Conservation (phyloP, 2,113 vertebrate species). For the Gasterosteus nipponicus region DNA sequence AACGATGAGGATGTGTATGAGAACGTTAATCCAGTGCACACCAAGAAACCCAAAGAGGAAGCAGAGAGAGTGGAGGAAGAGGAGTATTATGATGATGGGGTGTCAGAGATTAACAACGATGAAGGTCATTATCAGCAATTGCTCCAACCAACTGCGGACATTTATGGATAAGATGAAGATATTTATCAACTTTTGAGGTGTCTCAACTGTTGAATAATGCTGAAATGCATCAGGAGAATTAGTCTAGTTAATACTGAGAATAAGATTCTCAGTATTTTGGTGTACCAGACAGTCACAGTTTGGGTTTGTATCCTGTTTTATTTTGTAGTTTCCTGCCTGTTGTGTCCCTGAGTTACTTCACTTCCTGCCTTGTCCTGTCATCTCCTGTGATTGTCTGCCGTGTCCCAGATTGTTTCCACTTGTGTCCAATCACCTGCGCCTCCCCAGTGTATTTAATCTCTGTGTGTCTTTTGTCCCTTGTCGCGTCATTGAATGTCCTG, state of each 20-base stretch:
- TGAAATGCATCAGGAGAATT: neutral
- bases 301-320: too few species aligned
- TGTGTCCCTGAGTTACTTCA: too few species aligned
- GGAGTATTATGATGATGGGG: neutral
- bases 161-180: neutral
- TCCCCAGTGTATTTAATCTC: too few species aligned
- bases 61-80: neutral
- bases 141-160: neutral
- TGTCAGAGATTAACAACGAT: neutral
- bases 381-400: too few species aligned
- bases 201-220: neutral
- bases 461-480: too few species aligned
- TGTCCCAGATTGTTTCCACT: too few species aligned
- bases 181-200: neutral
- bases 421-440: too few species aligned
- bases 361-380: too few species aligned
- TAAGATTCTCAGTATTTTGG: too few species aligned
- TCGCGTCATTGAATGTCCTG: too few species aligned
- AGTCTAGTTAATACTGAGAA: neutral
- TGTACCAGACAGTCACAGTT: too few species aligned
- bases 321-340: too few species aligned
- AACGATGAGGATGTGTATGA: neutral
- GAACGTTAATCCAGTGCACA: neutral
- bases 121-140: neutral
- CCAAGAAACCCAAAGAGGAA: neutral